Percentiles rank a stretch among this genome's conserved stretches.
Evolutionary conservation across 92 coral and sea anemone species (phyloP).

Genomic region (Muricea muricata): DNA sequence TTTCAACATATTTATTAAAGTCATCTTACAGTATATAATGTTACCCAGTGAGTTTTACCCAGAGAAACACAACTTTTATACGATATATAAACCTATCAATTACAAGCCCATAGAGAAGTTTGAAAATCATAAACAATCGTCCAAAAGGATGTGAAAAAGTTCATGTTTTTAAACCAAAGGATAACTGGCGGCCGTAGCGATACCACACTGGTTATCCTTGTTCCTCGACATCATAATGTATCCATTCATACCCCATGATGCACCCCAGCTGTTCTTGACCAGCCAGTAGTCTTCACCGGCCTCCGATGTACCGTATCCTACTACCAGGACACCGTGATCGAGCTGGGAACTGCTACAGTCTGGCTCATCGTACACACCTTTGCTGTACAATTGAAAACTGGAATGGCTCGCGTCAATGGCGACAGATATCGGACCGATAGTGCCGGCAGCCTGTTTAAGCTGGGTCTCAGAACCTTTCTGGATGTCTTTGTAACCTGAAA

Average conservation of each 20-base stretch:
- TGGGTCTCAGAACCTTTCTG: conserved; percentile 49
- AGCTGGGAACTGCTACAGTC: conserved; percentile 70
- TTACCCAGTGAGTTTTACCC: too few relatives aligned
- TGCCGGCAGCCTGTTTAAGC: conserved; percentile 70
- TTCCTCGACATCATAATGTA: conserved; percentile 95
- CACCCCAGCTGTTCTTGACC: conserved; percentile 93
- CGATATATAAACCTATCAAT: too few relatives aligned
- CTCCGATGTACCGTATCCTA: conserved; percentile 76
- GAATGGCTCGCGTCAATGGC: conserved; percentile 80
- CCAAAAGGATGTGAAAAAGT: too few relatives aligned
- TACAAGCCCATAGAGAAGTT: too few relatives aligned
- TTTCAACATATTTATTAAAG: too few relatives aligned
- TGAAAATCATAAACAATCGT: too few relatives aligned
- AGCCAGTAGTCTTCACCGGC: conserved; percentile 89
- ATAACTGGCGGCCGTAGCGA: conserved; percentile 83
- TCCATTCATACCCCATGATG: conserved; percentile 82
- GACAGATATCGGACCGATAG: conserved; percentile 86
- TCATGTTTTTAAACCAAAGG: conserved; percentile 77
- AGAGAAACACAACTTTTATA: too few relatives aligned
- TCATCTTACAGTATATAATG: too few relatives aligned
- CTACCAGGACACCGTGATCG: conserved; percentile 86
- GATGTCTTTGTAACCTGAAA: conserved; percentile 67
- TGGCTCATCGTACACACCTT: conserved; percentile 76
- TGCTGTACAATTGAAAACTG: conserved; percentile 72
- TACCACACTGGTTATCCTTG: conserved; percentile 90